Conservation (phyloP, 2,888 invertebrate species). For the Parnassius mnemosyne region DNA sequence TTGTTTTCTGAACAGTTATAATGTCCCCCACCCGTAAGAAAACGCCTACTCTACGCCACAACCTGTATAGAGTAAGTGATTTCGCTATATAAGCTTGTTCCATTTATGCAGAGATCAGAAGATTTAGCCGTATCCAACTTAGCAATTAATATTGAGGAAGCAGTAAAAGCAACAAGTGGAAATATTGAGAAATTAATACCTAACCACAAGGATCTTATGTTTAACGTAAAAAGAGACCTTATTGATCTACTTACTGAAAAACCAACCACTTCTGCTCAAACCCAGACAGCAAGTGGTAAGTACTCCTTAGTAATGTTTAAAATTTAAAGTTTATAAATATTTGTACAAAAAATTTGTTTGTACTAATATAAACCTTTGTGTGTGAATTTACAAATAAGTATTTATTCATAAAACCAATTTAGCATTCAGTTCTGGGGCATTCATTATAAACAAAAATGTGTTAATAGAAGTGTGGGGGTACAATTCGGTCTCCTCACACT, state of each 20-base stretch:
- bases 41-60: too few relatives aligned
- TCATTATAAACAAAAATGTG: too few relatives aligned
- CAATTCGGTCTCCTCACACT: too few relatives aligned
- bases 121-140: conserved; percentile 82
- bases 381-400: too few relatives aligned
- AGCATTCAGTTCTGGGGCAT: too few relatives aligned
- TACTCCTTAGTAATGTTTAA: conserved; percentile 10
- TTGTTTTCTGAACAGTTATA: too few relatives aligned
- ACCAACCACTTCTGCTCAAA: conserved; percentile 68
- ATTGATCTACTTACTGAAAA: conserved; percentile 81
- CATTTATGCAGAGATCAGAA: conserved; percentile 69
- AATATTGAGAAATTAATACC: conserved; percentile 83
- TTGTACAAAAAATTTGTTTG: too few relatives aligned
- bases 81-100: background rate
- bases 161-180: conserved; percentile 79
- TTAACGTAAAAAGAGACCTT: conserved; percentile 82
- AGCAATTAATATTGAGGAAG: conserved; percentile 79
- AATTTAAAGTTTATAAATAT: too few relatives aligned
- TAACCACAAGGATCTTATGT: conserved; percentile 80
- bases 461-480: too few relatives aligned
- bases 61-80: background rate
- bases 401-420: too few relatives aligned
- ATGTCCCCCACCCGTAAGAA: too few relatives aligned
- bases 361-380: too few relatives aligned
- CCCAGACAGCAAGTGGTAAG: conserved; percentile 63